These are phyloP conservation scores for Myotis findleyi DNA, from an alignment of 2,797 vertebrate species.

Conservation along the genomic window DNA sequence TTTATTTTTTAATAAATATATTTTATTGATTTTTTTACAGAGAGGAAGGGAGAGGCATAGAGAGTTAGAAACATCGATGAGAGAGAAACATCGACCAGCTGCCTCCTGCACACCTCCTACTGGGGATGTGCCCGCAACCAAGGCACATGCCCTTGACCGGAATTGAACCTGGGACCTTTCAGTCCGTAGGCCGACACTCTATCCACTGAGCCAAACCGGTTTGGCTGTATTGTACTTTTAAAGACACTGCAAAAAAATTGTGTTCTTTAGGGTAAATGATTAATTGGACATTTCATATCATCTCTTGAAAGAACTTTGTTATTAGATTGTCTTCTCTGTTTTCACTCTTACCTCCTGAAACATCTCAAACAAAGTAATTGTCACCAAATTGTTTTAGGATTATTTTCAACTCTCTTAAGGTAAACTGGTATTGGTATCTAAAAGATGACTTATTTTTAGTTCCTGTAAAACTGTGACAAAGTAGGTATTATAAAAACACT, in stretches of 20 bases:
- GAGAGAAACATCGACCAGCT: no score
- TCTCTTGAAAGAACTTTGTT: constrained; percentile 46
- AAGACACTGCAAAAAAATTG: constrained; percentile 56
- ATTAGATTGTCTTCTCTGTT: constrained; percentile 16
- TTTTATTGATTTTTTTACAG: no score
- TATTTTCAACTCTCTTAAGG: constrained; percentile 48
- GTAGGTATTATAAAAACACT: background rate
- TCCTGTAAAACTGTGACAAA: background rate
- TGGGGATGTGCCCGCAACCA: no score
- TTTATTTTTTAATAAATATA: no score
- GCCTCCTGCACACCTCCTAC: no score
- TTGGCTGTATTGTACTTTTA: constrained; percentile 35
- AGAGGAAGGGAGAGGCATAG: no score
- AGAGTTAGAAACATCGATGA: no score
- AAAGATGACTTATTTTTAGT: constrained; percentile 19
- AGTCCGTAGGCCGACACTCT: no score
- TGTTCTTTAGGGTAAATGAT: constrained; percentile 51
- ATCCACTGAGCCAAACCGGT: no score
- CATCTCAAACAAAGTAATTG: background rate
- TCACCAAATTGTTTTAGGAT: constrained; percentile 33
- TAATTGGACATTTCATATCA: constrained; percentile 35
- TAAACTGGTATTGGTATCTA: background rate
- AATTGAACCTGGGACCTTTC: no score
- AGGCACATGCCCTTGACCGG: no score
- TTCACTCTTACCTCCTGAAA: background rate